Evolutionary conservation across 37 sponge, comb jelly and placozoan species (phyloP), one percentile per base, ranked within the genome.

Genomic region (Chondrilla cf. caribensis): DNA sequence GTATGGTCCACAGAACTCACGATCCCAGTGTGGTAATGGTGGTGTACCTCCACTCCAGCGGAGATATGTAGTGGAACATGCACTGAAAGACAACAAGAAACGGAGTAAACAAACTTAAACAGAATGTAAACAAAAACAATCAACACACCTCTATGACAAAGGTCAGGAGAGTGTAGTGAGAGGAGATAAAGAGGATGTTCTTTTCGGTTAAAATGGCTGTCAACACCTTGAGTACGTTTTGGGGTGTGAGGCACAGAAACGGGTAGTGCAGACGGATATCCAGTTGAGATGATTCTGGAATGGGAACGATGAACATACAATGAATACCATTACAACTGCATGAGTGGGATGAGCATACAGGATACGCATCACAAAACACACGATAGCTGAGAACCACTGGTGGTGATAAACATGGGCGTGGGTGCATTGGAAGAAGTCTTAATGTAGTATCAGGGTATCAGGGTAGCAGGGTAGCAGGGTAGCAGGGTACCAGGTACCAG

Each of bases 231-330:
- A 91, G 80, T 4, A 91, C 82, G 40, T 81, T 82, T 19, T 87
- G 85, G 7, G 84, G 81, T 43, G 75, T 60, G 19, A 91, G 83
- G 54, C 81, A 91, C 59, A 82, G 82, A 83, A 91, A 91, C 17
- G 92, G 92, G 31, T 91, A 85, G 83, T 87, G 60, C 33, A 91
- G 85, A 32, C 92, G 76, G n/a, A 91, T 87, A 70, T 91, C 92
- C 15, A 86, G 79, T 31, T 84, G 62, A 73, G 76, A 73, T 17
- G 70, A 79, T 3, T 81, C 89, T 89, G 35, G 21, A 55, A 32
- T 64, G 24, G 38, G 29, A 39, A n/a, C 31, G 40, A 21, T 9
- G 44, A 29, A 8, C 39, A 3, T 31, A 26, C 17, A 14, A n/a
- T 24, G n/a, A 35, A 79, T 37, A 39, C 17, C 24, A 44, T n/a